phyloP scores from a whole-genome alignment of 2,113 vertebrate genomes.

The Tyto alba region DNA sequence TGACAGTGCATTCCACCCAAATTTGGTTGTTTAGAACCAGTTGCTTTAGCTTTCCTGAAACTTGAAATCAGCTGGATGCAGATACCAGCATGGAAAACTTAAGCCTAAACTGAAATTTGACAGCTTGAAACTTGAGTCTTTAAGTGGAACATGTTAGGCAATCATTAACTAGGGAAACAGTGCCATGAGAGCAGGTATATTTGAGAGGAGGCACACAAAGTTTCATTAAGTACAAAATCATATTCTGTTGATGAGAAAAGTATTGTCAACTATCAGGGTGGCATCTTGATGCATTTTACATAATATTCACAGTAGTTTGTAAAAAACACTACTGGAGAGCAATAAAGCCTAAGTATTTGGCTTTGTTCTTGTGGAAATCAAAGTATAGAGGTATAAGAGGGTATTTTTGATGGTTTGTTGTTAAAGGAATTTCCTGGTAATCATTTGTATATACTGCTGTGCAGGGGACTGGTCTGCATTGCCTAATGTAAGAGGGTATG shows the following conservation, averaged over 20 bases:
- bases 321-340: not conserved
- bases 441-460: not conserved
- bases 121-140: not conserved
- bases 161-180: not conserved
- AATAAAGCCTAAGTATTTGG: not conserved
- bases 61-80: too few species aligned
- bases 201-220: not conserved
- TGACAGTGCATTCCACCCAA: too few species aligned
- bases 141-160: not conserved
- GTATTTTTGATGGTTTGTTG: not conserved
- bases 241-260: not conserved
- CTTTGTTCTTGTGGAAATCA: not conserved
- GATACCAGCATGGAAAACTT: too few species aligned
- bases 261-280: not conserved
- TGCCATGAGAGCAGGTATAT: not conserved
- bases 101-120: too few species aligned
- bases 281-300: not conserved
- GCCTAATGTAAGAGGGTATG: not conserved
- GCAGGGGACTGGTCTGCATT: not conserved
- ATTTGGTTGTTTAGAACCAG: too few species aligned
- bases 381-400: not conserved
- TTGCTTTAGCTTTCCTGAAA: too few species aligned
- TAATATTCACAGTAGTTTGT: not conserved
- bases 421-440: not conserved
- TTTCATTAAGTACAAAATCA: not conserved